Conservation (phyloP, 2,797 vertebrate genomes). For the Psittacula echo region DNA sequence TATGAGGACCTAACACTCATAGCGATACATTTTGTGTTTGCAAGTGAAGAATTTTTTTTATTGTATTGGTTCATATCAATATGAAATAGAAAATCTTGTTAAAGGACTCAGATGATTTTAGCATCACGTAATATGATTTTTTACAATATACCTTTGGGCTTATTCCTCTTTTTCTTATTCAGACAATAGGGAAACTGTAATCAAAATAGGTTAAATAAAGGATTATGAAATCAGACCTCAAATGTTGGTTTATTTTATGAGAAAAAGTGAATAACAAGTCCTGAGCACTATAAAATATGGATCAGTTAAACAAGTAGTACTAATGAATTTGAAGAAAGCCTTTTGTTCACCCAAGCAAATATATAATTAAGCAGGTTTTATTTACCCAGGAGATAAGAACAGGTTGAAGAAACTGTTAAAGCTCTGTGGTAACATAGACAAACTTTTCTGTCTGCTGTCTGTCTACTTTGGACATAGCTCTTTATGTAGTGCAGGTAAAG, state of each 20-base stretch:
- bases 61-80: background rate
- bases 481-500: background rate
- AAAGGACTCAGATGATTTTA: background rate
- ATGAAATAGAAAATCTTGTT: background rate
- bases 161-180: background rate
- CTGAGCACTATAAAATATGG: background rate
- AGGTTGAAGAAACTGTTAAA: conserved; percentile 5
- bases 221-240: background rate
- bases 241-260: background rate
- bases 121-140: background rate
- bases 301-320: background rate
- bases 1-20: background rate
- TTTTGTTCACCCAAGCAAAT: conserved; percentile 1
- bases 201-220: background rate
- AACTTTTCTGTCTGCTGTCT: background rate
- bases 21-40: background rate
- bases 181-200: background rate
- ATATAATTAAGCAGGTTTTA: conserved; percentile 4
- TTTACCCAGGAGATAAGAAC: conserved; percentile 35
- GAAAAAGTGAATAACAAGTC: background rate
- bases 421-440: background rate
- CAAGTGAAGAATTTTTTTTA: background rate
- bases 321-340: conserved; percentile 6
- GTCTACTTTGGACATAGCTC: background rate
- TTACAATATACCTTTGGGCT: background rate